Evolutionary conservation across 2,797 vertebrate species (phyloP).

Genomic region (Sphenodon punctatus): DNA sequence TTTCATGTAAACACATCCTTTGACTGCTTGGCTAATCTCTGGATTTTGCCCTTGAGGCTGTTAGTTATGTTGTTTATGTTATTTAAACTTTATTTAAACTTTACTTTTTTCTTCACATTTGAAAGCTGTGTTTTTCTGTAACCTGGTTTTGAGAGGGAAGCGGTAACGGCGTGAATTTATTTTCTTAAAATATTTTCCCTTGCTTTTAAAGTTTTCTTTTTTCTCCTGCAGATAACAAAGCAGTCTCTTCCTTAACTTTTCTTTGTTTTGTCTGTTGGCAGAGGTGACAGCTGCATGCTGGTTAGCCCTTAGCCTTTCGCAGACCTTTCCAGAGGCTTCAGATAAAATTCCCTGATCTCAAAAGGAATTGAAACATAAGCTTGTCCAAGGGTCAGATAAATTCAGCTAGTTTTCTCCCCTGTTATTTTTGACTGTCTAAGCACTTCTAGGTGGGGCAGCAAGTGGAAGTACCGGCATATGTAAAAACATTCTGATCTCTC

Average conservation of each 20-base stretch:
- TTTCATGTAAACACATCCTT: too few relatives aligned
- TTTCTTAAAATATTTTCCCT: background rate
- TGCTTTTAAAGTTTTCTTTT: background rate
- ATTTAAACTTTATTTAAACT: constrained; percentile 50
- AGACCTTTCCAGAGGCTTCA: background rate
- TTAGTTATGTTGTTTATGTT: constrained; percentile 59
- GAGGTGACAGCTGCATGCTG: constrained; percentile 37
- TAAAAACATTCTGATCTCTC: background rate
- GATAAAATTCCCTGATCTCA: constrained; percentile 25
- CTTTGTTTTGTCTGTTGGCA: constrained; percentile 41
- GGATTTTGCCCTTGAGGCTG: constrained; percentile 54
- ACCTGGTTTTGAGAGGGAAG: constrained; percentile 2
- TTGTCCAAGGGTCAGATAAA: constrained; percentile 6
- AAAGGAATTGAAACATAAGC: background rate
- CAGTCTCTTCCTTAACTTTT: constrained; percentile 29
- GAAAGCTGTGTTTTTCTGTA: constrained; percentile 42
- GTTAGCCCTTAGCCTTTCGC: constrained; percentile 50
- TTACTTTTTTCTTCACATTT: constrained; percentile 37
- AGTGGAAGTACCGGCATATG: background rate
- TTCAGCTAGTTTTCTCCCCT: background rate
- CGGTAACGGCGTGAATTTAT: background rate
- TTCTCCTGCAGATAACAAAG: background rate
- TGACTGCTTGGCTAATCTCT: constrained; percentile 58
- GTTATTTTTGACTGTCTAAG: background rate
- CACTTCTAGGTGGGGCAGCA: background rate